These are phyloP conservation scores for Microplitis demolitor DNA, from an alignment of 1,140 invertebrate genomes.

Conservation along the genomic window DNA sequence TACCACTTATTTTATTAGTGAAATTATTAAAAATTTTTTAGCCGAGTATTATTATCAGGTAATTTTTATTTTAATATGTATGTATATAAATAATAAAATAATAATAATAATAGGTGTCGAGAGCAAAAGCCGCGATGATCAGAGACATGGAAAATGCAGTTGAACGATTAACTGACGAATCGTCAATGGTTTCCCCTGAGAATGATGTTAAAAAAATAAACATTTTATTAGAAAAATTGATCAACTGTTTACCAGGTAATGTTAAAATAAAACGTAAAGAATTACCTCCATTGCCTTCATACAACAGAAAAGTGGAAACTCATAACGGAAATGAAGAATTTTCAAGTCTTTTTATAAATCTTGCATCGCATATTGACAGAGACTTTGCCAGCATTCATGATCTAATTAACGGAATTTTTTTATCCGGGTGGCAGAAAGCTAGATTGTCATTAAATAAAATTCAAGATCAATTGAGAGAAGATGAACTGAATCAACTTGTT, in stretches of 20 bases:
- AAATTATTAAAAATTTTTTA: not conserved
- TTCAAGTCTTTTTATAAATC: not conserved
- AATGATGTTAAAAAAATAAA: not conserved
- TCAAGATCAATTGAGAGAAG: not conserved
- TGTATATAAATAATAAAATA: not conserved
- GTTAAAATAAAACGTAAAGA: not conserved
- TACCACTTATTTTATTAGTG: not conserved
- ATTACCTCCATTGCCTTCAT: not conserved
- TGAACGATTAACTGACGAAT: not conserved
- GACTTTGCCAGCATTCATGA: not conserved
- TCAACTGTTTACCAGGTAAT: not conserved
- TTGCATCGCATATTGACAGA: not conserved
- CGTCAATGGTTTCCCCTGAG: not conserved
- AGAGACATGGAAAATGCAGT: not conserved
- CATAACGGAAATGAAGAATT: not conserved
- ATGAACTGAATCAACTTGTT: not conserved
- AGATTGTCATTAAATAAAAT: not conserved
- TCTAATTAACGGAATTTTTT: not conserved
- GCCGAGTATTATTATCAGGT: not conserved
- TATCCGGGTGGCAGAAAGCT: not conserved
- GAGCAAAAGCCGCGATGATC: not conserved
- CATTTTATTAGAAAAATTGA: not conserved
- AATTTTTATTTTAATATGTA: not conserved
- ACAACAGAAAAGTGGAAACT: not conserved
- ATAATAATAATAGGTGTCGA: not conserved